Conservation (phyloP, 2,797 vertebrate species). For the Fringilla coelebs region DNA sequence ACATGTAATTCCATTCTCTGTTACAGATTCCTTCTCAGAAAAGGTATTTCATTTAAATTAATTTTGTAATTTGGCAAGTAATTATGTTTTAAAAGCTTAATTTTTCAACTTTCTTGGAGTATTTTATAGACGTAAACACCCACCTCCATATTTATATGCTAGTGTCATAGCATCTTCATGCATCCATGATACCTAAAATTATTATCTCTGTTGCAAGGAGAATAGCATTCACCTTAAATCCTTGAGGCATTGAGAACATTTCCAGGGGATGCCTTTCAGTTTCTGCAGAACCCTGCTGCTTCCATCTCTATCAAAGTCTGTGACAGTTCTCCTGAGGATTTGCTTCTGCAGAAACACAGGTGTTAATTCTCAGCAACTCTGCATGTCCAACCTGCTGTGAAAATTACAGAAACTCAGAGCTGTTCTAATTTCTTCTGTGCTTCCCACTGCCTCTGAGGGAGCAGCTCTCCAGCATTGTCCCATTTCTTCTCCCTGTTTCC, state of each 20-base stretch:
- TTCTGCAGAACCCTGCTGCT: constrained; percentile 8
- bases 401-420: constrained; percentile 23
- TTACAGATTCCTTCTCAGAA: neutral
- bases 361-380: constrained; percentile 40
- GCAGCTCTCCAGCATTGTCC: neutral
- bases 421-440: constrained; percentile 19
- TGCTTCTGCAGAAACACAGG: constrained; percentile 2
- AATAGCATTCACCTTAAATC: neutral
- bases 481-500: neutral
- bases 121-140: neutral
- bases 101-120: neutral
- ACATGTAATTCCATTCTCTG: neutral
- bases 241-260: neutral
- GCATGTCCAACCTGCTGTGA: constrained; percentile 28
- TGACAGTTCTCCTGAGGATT: constrained; percentile 32
- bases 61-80: neutral
- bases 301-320: neutral
- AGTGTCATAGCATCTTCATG: neutral
- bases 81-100: neutral
- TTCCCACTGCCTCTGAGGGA: neutral
- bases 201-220: neutral
- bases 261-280: neutral
- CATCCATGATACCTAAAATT: neutral
- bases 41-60: neutral
- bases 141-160: neutral